Evolutionary conservation across 2,888 invertebrate species (phyloP), one percentile per base, ranked within the genome.

Genomic region (Philereme transversata): DNA sequence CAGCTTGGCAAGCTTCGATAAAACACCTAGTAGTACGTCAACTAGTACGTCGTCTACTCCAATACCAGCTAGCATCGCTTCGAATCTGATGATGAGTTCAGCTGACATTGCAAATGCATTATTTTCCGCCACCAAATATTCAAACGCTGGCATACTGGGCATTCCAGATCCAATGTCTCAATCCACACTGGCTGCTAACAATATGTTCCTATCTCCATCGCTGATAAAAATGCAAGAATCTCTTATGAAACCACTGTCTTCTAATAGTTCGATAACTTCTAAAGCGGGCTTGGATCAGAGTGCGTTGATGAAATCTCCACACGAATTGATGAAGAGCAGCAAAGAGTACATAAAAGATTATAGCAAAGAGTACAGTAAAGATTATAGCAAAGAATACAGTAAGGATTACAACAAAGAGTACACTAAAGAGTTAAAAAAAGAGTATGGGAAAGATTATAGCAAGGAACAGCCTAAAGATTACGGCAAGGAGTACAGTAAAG

Each of bases 161-260:
- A 94, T 96, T 70, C 95, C 96, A 0, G 97, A 97, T 83, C 96
- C 96, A 0, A 93, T 97, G 88, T 95, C 96, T 0, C 96, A 96
- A 76, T 94, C 95, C 8, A 95, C 96, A 36, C 86, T 96, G 67
- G 95, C 95, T 6, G 95, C 96, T 0, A 96, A 96, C 74, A 97
- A 96, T 77, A 95, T 97, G 93, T 97, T 96, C 69, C 91, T 97
- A 72, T 94, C 96, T 5, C 96, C 96, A 11, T 95, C 95, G 41
- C 82, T 96, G 62, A 93, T 96, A 67, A 96, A 96, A 87, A 95
- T 96, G 92, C 96, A 96, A 77, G 95, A 95, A 76, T 87, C 93
- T 44, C 76, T 93, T 6, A 83, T 95, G 64, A 94, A 94, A 78
- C 94, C 94, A 2, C 81, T 94, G 35, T 93, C 94, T 3, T 92